Conservation (phyloP, 2,888 invertebrate species). For the Petrolisthes cinctipes region DNA sequence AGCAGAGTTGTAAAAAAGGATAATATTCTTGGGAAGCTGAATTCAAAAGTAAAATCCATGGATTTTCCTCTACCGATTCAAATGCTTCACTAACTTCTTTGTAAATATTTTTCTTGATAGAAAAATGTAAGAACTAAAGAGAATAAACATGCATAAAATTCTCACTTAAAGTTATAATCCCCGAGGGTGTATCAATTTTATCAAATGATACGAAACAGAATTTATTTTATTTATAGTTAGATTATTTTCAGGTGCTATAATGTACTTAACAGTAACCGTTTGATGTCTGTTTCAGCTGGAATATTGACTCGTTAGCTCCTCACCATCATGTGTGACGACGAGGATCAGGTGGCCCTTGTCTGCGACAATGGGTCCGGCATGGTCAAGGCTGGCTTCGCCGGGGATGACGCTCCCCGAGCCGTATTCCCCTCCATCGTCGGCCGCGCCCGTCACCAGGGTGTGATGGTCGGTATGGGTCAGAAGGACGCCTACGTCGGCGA, state of each 20-base stretch:
- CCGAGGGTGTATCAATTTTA: no score
- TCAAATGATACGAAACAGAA: no score
- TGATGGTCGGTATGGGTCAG: constrained; percentile 97
- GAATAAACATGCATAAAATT: no score
- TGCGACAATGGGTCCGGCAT: constrained; percentile 89
- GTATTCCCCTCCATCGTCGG: constrained; percentile 68
- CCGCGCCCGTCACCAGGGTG: constrained; percentile 83
- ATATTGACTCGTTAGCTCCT: background rate
- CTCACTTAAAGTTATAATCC: no score
- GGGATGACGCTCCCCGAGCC: constrained; percentile 75
- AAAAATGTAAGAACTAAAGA: no score
- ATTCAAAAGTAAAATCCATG: no score
- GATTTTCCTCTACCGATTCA: no score
- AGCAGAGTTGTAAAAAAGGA: no score
- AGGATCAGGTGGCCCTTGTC: constrained; percentile 41
- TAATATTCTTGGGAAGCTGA: no score
- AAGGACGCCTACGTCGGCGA: constrained; percentile 97
- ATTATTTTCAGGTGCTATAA: background rate
- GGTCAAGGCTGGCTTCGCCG: constrained; percentile 94
- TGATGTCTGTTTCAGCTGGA: background rate
- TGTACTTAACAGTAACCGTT: background rate
- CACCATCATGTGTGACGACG: constrained; percentile 48
- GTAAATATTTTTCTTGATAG: no score
- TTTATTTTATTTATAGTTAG: no score
- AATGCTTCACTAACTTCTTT: no score